A percentile compares a stretch with the other conserved stretches of the same genome.
These are phyloP conservation scores for Darevskia nairensis DNA, from an alignment of 2,797 vertebrate genomes.

Conservation along the genomic window DNA sequence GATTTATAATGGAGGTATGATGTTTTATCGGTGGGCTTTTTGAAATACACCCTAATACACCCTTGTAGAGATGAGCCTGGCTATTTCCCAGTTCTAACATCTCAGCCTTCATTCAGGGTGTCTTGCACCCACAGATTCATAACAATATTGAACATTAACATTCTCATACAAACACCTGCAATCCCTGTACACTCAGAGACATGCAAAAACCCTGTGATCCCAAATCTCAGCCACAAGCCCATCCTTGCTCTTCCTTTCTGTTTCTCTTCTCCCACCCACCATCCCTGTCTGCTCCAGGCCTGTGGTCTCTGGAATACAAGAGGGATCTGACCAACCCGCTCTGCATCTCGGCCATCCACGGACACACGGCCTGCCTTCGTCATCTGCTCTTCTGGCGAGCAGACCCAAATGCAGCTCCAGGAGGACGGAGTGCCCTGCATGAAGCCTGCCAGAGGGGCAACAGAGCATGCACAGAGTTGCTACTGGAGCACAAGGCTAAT, in stretches of 20 bases:
- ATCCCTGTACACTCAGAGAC: neutral
- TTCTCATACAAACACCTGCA: too few species aligned
- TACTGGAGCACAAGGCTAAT: conserved; percentile 79
- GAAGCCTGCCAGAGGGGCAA: conserved; percentile 78
- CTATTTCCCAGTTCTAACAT: too few species aligned
- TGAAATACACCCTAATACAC: too few species aligned
- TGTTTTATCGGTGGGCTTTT: too few species aligned
- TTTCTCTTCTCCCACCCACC: neutral
- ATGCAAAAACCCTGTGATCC: neutral
- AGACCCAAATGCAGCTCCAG: conserved; percentile 73
- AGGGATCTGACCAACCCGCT: conserved; percentile 80
- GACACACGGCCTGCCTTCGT: conserved; percentile 73
- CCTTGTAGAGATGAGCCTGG: too few species aligned
- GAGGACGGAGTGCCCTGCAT: conserved; percentile 75
- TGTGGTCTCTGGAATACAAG: conserved; percentile 84
- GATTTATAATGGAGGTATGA: too few species aligned
- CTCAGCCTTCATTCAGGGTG: too few species aligned
- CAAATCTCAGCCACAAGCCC: too few species aligned
- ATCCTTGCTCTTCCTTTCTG: neutral
- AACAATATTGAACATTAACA: too few species aligned
- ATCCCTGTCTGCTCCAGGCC: conserved; percentile 67
- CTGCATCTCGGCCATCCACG: conserved; percentile 75
- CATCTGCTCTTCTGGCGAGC: conserved; percentile 76
- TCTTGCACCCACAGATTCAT: too few species aligned
- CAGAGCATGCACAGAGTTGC: conserved; percentile 72